phyloP scores from a whole-genome alignment of 2,113 vertebrate genomes.

The Toxotes jaculatrix region DNA sequence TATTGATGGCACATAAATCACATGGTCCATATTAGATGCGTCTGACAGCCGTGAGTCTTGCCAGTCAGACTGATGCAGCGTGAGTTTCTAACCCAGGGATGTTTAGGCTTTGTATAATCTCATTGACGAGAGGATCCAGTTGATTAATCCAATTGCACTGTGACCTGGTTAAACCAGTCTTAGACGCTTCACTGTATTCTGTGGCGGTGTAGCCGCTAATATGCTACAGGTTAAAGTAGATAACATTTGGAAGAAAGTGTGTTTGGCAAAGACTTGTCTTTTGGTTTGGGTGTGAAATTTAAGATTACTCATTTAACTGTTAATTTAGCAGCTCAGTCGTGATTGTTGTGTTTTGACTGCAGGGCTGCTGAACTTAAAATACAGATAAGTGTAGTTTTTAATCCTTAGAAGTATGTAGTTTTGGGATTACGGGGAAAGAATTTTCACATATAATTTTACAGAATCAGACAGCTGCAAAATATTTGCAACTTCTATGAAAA shows the following conservation, averaged over 20 bases:
- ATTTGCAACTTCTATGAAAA: background rate
- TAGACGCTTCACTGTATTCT: background rate
- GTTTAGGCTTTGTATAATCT: slow-evolving; percentile 75
- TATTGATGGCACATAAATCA: slow-evolving; percentile 4
- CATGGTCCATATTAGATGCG: background rate
- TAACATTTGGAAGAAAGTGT: background rate
- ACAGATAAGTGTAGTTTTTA: background rate
- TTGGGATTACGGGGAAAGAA: background rate
- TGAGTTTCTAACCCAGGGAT: slow-evolving; percentile 34
- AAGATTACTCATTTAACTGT: background rate
- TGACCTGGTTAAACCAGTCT: slow-evolving; percentile 29
- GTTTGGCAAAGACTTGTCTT: background rate
- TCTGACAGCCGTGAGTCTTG: background rate
- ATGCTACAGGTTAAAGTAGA: background rate
- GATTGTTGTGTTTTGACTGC: slow-evolving; percentile 4
- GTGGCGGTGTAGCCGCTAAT: background rate
- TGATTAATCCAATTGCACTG: slow-evolving; percentile 80
- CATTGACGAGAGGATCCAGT: slow-evolving; percentile 69
- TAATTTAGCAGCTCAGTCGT: background rate
- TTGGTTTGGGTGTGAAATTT: background rate
- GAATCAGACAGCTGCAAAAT: background rate
- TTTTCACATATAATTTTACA: background rate
- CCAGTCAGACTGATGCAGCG: slow-evolving; percentile 3
- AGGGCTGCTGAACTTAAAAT: background rate
- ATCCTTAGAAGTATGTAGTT: background rate